phyloP scores from a whole-genome alignment of 1,140 invertebrate genomes.

The Mya arenaria region DNA sequence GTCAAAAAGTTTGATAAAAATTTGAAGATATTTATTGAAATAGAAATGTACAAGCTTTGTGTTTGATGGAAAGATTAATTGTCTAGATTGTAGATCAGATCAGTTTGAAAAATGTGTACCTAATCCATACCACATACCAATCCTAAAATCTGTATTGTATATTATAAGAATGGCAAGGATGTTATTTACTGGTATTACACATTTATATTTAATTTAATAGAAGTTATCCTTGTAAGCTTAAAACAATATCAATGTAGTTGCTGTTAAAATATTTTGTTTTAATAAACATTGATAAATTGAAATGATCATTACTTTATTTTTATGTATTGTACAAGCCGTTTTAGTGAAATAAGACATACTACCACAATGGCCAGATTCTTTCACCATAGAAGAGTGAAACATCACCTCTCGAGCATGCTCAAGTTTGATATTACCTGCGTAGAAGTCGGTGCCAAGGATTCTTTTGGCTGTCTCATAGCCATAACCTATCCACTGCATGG shows the following conservation, averaged over 20 bases:
- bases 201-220: neutral
- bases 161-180: too few species aligned
- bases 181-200: neutral
- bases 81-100: neutral
- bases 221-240: neutral
- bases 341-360: too few species aligned
- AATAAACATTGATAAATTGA: neutral
- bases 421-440: neutral
- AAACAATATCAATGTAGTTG: neutral
- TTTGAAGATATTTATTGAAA: neutral
- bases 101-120: neutral
- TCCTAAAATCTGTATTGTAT: too few species aligned
- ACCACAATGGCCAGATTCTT: too few species aligned
- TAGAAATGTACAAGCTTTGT: neutral
- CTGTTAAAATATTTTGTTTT: neutral
- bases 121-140: neutral
- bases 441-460: neutral
- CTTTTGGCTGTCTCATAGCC: neutral
- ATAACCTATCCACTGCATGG: constrained; percentile 10
- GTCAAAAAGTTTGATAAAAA: too few species aligned
- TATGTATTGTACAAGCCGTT: too few species aligned
- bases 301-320: neutral
- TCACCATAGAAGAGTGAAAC: constrained; percentile 6
- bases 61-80: neutral
- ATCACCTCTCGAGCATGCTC: constrained; percentile 3